Percentiles rank a stretch among this genome's conserved stretches.
Conservation (phyloP, 2,888 invertebrate genomes). For the Fragum fragum region DNA sequence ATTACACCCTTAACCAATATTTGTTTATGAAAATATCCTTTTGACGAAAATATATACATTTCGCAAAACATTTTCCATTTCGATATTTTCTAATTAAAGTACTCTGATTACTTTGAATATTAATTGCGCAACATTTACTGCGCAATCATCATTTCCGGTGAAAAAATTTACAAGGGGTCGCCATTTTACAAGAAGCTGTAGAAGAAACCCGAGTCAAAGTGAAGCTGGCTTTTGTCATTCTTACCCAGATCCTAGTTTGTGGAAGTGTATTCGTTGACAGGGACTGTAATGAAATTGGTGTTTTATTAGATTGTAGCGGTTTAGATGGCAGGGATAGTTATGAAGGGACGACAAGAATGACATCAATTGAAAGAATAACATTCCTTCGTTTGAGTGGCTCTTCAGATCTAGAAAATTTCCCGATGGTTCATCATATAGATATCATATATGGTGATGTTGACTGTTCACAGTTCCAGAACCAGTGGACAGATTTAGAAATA, state of each 20-base stretch:
- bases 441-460: background rate
- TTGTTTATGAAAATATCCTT: too few species aligned
- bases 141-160: background rate
- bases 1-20: too few species aligned
- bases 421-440: background rate
- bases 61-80: too few species aligned
- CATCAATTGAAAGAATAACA: background rate
- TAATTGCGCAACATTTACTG: too few species aligned
- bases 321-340: background rate
- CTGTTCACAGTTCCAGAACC: background rate
- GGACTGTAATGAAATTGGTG: background rate
- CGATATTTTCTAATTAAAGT: too few species aligned
- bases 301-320: background rate
- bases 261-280: background rate
- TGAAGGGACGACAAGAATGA: background rate
- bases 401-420: background rate
- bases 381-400: background rate
- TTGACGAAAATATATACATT: too few species aligned
- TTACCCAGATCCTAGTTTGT: background rate
- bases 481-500: slow-evolving; percentile 3
- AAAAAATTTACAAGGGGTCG: background rate
- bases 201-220: background rate
- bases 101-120: too few species aligned
- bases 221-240: background rate
- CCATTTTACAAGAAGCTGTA: background rate